Base-by-base conservation (phyloP, 2,797 vertebrate species). In the Florisuga fusca region DNA sequence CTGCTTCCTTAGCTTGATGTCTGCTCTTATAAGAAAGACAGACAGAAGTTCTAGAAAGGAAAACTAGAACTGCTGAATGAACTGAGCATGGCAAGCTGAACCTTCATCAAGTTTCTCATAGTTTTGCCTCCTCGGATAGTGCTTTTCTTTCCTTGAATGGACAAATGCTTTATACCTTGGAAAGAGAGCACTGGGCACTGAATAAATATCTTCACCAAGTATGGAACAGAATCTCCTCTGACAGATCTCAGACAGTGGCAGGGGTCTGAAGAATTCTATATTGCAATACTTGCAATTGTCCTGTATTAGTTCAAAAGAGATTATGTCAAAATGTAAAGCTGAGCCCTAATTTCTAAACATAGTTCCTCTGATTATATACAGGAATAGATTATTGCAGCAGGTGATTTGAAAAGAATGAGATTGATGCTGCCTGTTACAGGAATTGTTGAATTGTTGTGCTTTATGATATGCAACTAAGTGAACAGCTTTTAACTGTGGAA, bases 41-140 rank as follows among this genome's bases (percentile, higher is more conserved):
- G 25, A 59, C 71, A 34, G 26, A 88, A 87, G 34, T 20, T 45
- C 74, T 67, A 94, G 63, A 63, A 62, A 84, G 78, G 68, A 71
- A 91, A 94, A 74, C 36, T 78, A 57, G 71, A 96, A 97, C 88
- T 57, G 64, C 36, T 76, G 48, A 76, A 79, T 26, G 51, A 89
- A 33, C 36, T 76, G 94, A 90, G 82, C 54, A 73, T 9, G 87
- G 26, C 74, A 94, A 91, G 84, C 8, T 80, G 20, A 88, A 51
- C n/a, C 22, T 69, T 34, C 13, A 1, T 68, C 48, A 62, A 82
- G 21, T 71, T 89, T 58, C 72, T 63, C 55, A 25, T 17, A n/a
- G 15, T 45, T 94, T 81, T 71, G 55, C 81, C 67, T 51, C 54
- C 69, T 22, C 25, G n/a, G 51, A 58, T 61, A 54, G 18, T 29